A percentile compares a stretch with the other conserved stretches of the same genome.
These are phyloP conservation scores for Cheilosia pagana DNA, from an alignment of 2,888 invertebrate species.

Conservation along the genomic window DNA sequence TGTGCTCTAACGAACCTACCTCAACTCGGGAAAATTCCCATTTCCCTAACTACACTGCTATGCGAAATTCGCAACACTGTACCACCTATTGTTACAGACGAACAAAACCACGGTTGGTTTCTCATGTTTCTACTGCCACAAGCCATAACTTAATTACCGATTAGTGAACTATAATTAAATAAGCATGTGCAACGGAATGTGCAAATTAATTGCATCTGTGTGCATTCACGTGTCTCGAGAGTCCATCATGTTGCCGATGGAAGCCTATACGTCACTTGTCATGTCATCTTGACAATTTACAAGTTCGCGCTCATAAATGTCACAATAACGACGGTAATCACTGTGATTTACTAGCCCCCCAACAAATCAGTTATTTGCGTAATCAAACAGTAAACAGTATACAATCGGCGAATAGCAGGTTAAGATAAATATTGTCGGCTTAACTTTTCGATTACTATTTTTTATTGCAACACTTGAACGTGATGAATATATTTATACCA, in stretches of 20 bases:
- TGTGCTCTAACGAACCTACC: background rate
- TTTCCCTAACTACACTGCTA: background rate
- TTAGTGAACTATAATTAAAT: constrained; percentile 50
- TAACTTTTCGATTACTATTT: too few relatives aligned
- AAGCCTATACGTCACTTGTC: background rate
- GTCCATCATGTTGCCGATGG: background rate
- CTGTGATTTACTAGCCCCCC: background rate
- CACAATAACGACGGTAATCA: background rate
- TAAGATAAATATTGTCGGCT: constrained; percentile 4
- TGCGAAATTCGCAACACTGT: background rate
- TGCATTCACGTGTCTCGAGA: constrained; percentile 13
- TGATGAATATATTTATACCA: constrained; percentile 5
- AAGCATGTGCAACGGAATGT: constrained; percentile 23
- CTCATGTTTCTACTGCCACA: constrained; percentile 13
- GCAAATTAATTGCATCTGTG: constrained; percentile 12
- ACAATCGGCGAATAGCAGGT: background rate
- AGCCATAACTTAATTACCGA: constrained; percentile 41
- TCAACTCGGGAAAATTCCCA: background rate
- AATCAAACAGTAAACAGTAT: background rate
- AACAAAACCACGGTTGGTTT: constrained; percentile 19
- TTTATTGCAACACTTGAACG: background rate
- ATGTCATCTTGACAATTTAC: constrained; percentile 6
- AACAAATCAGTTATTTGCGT: background rate
- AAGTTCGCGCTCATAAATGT: background rate
- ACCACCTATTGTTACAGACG: constrained; percentile 32